Evolutionary conservation across 2,113 vertebrate genomes (phyloP), one percentile per base, ranked within the genome.

Genomic region (Garra rufa): DNA sequence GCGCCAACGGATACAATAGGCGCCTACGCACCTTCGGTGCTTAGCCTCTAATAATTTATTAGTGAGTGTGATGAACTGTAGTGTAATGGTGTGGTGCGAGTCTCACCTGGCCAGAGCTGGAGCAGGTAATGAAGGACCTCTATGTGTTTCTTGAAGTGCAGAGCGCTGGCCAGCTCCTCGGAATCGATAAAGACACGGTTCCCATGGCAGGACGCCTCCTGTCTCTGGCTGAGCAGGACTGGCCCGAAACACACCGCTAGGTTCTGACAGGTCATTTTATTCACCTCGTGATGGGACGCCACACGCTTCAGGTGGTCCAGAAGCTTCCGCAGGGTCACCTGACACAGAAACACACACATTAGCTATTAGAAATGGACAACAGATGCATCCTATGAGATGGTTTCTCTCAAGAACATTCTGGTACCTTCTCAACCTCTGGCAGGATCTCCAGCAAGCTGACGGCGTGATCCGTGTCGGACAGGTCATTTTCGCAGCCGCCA

Each of bases 111-210:
- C 98, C 98, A 99, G 14, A 99, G 94, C 77, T 99, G 98, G 70
- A 99, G 96, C 84, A 99, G 94, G 88, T 99, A 99, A 92, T 99
- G 98, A 88, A 99, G 96, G 86, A 99, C 97, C 85, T 99, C 97
- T 43, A 99, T 99, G 92, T 99, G 98, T 86, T 99, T 99, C 89
- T 99, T 99, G 95, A 99, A 99, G 92, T 99, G 96, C 91, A 99
- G 94, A 11, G 98, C 98, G 87, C 95, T 98, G 38, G 98, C 98
- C 63, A 99, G 96, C 91, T 99, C 98, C 92, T 99, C 97, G 0
- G 97, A 99, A 91, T 99, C 98, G 30, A 95, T 96, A 91, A 99
- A 99, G 87, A 99, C 96, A 59, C 97, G 95, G 92, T 98, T 97
- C 89, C 95, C 96, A 88, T 97, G 97, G 81, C 93, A 95, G 26